Evolutionary conservation across 2,113 vertebrate species (phyloP), one percentile per base, ranked within the genome.

Genomic region (Notothenia coriiceps): DNA sequence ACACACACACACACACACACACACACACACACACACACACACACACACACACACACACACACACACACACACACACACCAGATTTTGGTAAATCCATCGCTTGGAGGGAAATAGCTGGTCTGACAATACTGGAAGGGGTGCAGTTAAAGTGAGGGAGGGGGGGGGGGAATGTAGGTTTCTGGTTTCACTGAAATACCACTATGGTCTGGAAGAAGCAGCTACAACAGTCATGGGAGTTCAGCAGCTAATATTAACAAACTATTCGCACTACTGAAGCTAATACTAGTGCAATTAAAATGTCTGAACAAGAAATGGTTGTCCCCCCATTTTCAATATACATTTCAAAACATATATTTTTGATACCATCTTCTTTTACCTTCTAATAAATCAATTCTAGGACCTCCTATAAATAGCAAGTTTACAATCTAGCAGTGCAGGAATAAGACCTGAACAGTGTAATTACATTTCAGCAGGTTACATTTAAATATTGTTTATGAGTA

Each of bases 1-100:
- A 35, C 33, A 35, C 33, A 35, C 33, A 35, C 33, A 35, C 33
- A 35, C 33, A 35, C 33, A 35, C 33, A 35, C 35, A 35, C 35
- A 35, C 35, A 35, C 35, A 35, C 5, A 0, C 35, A 35, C 35
- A 35, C 35, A 35, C 35, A 44, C 35, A 54, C 6, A 66, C 54
- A 72, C 83, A 82, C 79, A 89, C 76, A 77, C 35, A 76, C 33
- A 91, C 61, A 74, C 43, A 25, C 22, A 49, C 1, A 69, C 7
- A 13, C 7, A 73, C 2, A 63, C 0, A 25, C 7, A 74, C 2
- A 62, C 5, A 67, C 13, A 59, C 73, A 40, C 2, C 43, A 56
- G 14, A 79, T 59, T 85, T 70, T 74, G 67, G 62, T 87, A 29
- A 87, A 87, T 69, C 56, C 60, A 54, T 18, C 11, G 50, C 74